These are phyloP conservation scores for Gymnothorax javanicus DNA, from an alignment of 2,797 vertebrate genomes.

Conservation along the genomic window DNA sequence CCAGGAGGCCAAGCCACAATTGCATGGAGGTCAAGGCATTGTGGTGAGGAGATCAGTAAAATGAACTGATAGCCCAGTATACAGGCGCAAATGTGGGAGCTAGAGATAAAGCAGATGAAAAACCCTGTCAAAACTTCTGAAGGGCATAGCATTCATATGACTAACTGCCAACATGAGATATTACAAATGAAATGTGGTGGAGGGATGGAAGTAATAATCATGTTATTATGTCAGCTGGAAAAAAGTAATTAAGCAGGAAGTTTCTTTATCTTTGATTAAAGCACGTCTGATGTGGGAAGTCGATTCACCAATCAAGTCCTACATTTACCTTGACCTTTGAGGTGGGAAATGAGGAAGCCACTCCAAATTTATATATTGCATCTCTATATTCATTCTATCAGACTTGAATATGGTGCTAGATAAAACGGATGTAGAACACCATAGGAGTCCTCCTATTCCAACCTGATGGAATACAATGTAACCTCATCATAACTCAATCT, in stretches of 20 bases:
- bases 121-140: background rate
- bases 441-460: background rate
- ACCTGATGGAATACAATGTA: background rate
- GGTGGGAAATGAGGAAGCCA: background rate
- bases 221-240: background rate
- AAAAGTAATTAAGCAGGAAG: background rate
- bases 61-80: background rate
- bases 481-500: background rate
- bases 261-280: background rate
- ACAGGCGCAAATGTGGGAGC: background rate
- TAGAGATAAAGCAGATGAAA: background rate
- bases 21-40: background rate
- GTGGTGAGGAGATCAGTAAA: background rate
- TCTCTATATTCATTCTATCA: background rate
- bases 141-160: background rate
- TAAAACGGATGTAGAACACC: background rate
- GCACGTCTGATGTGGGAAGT: background rate
- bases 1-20: background rate
- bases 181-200: background rate
- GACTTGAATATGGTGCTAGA: background rate
- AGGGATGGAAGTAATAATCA: background rate
- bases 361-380: background rate
- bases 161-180: background rate
- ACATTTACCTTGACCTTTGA: background rate
- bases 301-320: background rate